Conservation (phyloP, 92 coral and sea anemone genomes). For the Epizoanthus illoricatus region DNA sequence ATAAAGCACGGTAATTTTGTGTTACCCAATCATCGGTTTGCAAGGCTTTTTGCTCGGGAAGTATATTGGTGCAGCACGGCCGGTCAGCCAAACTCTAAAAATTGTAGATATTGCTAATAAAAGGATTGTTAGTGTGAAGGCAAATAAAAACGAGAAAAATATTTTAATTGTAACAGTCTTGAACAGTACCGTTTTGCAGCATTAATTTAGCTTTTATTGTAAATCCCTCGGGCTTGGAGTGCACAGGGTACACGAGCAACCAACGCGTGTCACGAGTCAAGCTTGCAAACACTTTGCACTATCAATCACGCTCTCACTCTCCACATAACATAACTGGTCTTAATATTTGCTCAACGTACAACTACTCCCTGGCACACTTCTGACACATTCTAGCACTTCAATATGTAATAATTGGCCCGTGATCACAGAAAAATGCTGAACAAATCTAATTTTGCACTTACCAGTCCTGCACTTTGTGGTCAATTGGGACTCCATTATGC, state of each 20-base stretch:
- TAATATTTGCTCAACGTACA: constrained; percentile 15
- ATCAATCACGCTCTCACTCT: background rate
- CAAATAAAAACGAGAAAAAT: background rate
- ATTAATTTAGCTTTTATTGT: constrained; percentile 22
- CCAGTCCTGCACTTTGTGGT: constrained; percentile 26
- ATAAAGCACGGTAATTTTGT: background rate
- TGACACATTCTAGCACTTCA: constrained; percentile 15
- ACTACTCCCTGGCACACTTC: constrained; percentile 1
- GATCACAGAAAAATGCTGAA: constrained; percentile 10
- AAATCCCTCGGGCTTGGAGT: constrained; percentile 2
- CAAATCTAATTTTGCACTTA: background rate
- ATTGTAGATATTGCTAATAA: background rate
- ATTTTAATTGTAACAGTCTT: background rate
- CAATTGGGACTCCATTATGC: constrained; percentile 23
- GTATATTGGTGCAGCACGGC: background rate
- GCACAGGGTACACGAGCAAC: background rate
- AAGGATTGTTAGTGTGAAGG: background rate
- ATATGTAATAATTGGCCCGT: constrained; percentile 8
- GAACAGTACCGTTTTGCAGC: constrained; percentile 21
- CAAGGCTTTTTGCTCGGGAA: background rate
- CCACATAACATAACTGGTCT: background rate
- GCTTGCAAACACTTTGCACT: too few relatives aligned
- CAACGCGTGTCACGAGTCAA: background rate
- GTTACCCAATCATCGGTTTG: background rate
- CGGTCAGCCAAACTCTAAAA: too few relatives aligned